Percentiles rank a stretch among this genome's conserved stretches.
phyloP scores from a whole-genome alignment of 2,888 invertebrate genomes.

The Panzeria rudis region DNA sequence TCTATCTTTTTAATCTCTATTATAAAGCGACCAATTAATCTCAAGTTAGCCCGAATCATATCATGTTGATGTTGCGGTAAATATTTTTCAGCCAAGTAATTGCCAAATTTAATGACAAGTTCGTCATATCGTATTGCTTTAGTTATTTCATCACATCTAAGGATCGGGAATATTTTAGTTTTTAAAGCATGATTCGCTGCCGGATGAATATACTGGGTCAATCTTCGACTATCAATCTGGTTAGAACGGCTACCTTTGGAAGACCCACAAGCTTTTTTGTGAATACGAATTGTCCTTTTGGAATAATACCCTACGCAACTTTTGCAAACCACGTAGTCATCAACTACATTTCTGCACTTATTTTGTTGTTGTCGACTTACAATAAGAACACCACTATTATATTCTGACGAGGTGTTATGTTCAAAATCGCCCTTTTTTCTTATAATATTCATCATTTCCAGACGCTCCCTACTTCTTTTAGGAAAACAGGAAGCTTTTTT shows the following conservation, averaged over 20 bases:
- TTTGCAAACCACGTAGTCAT: not conserved
- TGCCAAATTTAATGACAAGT: not conserved
- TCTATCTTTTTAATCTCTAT: no score
- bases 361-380: not conserved
- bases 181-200: not conserved
- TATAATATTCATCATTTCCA: not conserved
- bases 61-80: not conserved
- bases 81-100: constrained; percentile 4
- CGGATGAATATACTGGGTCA: not conserved
- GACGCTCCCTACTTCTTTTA: not conserved
- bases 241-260: no score
- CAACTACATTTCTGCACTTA: not conserved
- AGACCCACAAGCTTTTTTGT: no score
- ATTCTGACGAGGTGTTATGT: not conserved
- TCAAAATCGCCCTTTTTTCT: not conserved
- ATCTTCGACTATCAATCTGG: no score
- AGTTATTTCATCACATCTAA: not conserved
- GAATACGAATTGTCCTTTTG: no score
- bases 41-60: no score
- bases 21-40: no score
- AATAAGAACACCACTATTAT: not conserved
- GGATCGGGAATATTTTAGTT: not conserved
- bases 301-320: not conserved
- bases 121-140: no score
- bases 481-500: not conserved